A percentile compares a stretch with the other conserved stretches of the same genome.
phyloP scores from a whole-genome alignment of 2,888 invertebrate species.

The Keiferia lycopersicella region DNA sequence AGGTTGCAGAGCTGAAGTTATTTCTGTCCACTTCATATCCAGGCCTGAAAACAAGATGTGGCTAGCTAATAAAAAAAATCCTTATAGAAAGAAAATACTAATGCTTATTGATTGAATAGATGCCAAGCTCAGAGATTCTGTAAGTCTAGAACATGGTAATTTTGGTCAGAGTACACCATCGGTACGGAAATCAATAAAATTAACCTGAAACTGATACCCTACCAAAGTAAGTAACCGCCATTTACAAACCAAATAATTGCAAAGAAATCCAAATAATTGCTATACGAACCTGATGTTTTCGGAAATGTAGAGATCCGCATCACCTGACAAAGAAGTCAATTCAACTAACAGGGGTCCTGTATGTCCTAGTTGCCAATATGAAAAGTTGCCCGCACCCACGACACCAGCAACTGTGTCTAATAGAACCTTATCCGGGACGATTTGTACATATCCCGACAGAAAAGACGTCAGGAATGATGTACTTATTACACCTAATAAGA shows the following conservation, averaged over 20 bases:
- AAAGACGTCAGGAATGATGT: slow-evolving; percentile 64
- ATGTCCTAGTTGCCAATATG: slow-evolving; percentile 72
- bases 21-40: slow-evolving; percentile 65
- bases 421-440: slow-evolving; percentile 57
- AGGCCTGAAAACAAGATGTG: slow-evolving; percentile 66
- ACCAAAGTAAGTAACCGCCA: too few species aligned
- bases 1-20: slow-evolving; percentile 69
- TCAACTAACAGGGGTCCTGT: slow-evolving; percentile 63
- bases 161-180: too few species aligned
- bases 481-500: slow-evolving; percentile 64
- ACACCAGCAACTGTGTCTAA: slow-evolving; percentile 63
- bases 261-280: neutral
- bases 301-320: slow-evolving; percentile 71
- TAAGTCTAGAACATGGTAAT: too few species aligned
- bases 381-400: slow-evolving; percentile 71
- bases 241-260: too few species aligned
- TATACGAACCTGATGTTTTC: slow-evolving; percentile 61
- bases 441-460: slow-evolving; percentile 54
- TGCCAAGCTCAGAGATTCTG: too few species aligned
- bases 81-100: too few species aligned
- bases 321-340: slow-evolving; percentile 62
- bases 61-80: too few species aligned
- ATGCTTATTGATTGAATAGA: too few species aligned
- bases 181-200: too few species aligned
- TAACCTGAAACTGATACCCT: too few species aligned